Base-by-base conservation (phyloP, 2,113 vertebrate genomes). In the Microcebus murinus region DNA sequence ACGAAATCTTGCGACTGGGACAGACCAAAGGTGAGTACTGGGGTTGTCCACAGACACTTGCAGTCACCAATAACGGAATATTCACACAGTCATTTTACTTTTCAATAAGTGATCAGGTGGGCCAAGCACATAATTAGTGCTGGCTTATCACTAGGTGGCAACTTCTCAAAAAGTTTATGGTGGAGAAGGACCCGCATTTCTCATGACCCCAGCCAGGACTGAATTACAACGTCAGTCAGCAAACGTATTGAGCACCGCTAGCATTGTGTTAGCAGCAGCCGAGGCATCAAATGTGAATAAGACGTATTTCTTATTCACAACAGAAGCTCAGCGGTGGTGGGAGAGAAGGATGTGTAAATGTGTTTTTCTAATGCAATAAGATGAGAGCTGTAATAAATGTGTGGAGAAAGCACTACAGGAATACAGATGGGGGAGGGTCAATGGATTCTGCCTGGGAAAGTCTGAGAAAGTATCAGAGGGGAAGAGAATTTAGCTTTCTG, bases 91-190 rank as follows among this genome's bases (percentile, higher is more conserved):
- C 80, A 77, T 87, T 81, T 90, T 79, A 57, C 39, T 87, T 97
- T 95, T 96, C 92, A 74, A 11, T 70, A 70, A 86, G 63, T 87
- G 96, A 79, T 92, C 45, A 63, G 74, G 81, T 68, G 92, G 88
- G 42, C 71, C 65, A 59, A 90, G 73, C 73, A 91, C 77, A 93
- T 87, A 90, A 93, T 50, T 71, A 48, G 84, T 88, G 71, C 14
- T 70, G 45, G 27, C 48, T 93, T 97, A 90, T 93, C 65, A 71
- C 63, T 67, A 63, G 36, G 59, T 96, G 85, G 67, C 55, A 96
- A 39, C n/a, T 52, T 94, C 67, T 84, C 84, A 90, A 50, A 94
- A 86, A 36, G 14, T 77, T 52, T 17, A 6, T 50, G 29, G 31
- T 84, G 71, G 71, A 92, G 48, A 83, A 96, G 34, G 67, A 71